Evolutionary conservation across 2,113 vertebrate species (phyloP).

Genomic region (Anguilla japonica): DNA sequence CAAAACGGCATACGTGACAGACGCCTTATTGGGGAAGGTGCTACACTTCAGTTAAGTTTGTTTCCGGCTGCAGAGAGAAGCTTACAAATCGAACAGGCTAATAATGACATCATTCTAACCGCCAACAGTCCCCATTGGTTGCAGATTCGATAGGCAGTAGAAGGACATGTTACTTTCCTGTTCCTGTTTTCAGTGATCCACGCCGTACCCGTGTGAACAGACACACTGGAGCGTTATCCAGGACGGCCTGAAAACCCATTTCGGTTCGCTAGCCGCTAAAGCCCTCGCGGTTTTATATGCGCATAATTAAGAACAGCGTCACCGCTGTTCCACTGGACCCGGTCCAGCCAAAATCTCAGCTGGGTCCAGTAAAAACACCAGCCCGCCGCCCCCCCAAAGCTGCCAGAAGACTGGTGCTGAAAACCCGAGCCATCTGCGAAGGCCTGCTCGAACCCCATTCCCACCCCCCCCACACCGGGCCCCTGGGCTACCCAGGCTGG

Average conservation of each 20-base stretch:
- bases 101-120: slow-evolving; percentile 35
- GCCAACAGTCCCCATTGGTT: neutral
- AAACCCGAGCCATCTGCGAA: neutral
- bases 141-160: slow-evolving; percentile 4
- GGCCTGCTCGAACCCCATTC: neutral
- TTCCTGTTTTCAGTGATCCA: neutral
- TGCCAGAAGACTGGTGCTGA: neutral
- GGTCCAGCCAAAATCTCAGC: neutral
- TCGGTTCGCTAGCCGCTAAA: slow-evolving; percentile 16
- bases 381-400: neutral
- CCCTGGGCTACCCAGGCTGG: neutral
- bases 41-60: neutral
- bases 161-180: slow-evolving; percentile 1
- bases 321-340: slow-evolving; percentile 2
- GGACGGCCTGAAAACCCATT: neutral
- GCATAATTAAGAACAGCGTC: slow-evolving; percentile 15
- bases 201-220: slow-evolving; percentile 11
- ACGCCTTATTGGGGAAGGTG: neutral
- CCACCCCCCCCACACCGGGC: neutral
- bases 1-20: neutral
- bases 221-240: neutral
- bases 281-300: slow-evolving; percentile 10
- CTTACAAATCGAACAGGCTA: slow-evolving; percentile 30
- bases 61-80: slow-evolving; percentile 9
- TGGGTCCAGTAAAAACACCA: neutral